These are phyloP conservation scores for Pseudeuparius sepicola DNA, from an alignment of 2,888 invertebrate species.

Conservation along the genomic window DNA sequence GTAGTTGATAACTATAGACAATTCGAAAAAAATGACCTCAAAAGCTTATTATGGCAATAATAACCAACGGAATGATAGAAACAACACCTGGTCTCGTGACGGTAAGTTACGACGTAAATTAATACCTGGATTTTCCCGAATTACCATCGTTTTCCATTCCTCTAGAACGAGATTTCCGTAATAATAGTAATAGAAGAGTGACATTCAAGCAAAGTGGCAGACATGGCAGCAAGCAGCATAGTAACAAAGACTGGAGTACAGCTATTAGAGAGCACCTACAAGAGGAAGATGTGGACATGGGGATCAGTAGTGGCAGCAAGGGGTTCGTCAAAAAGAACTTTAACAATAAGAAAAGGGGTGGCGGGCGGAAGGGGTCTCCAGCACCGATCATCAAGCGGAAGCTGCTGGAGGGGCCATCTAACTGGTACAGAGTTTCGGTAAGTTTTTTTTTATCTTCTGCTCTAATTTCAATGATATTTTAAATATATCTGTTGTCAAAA, in stretches of 20 bases:
- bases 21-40: too few species aligned
- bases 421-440: conserved; percentile 64
- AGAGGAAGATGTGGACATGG: conserved; percentile 57
- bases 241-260: conserved; percentile 39
- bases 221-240: conserved; percentile 29
- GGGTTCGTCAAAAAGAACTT: conserved; percentile 18
- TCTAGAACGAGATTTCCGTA: conserved; percentile 13
- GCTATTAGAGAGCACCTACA: conserved; percentile 42
- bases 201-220: conserved; percentile 44
- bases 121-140: too few species aligned
- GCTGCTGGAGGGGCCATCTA: conserved; percentile 44
- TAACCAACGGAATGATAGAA: too few species aligned
- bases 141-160: not conserved
- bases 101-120: too few species aligned
- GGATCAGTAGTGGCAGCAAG: conserved; percentile 34
- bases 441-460: conserved; percentile 25
- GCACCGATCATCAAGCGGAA: conserved; percentile 40
- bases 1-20: too few species aligned
- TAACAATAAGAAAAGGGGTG: conserved; percentile 21
- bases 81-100: too few species aligned
- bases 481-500: too few species aligned
- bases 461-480: conserved; percentile 6
- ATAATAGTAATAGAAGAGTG: conserved; percentile 37
- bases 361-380: conserved; percentile 41
- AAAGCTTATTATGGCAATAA: too few species aligned